These are phyloP conservation scores for Callimorpha dominula DNA, from an alignment of 2,888 invertebrate species.

Conservation along the genomic window DNA sequence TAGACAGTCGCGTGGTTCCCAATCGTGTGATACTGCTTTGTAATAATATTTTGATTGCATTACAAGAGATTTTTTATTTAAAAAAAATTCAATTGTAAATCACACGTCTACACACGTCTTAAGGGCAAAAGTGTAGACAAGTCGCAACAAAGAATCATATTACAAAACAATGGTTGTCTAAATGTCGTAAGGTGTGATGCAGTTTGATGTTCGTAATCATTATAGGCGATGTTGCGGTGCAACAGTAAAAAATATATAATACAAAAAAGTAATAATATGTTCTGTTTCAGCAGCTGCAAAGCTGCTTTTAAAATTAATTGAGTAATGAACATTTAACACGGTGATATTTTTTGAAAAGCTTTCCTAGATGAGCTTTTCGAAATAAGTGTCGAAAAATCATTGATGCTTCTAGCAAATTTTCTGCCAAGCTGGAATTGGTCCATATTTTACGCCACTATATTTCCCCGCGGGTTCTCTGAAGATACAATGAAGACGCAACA, in stretches of 20 bases:
- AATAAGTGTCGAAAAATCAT: background rate
- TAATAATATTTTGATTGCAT: background rate
- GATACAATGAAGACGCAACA: background rate
- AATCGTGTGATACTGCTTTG: background rate
- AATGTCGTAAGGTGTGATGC: conserved; percentile 55
- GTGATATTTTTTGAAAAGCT: background rate
- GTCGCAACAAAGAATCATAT: conserved; percentile 35
- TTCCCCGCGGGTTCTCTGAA: background rate
- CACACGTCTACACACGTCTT: conserved; percentile 9
- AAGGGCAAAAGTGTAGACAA: conserved; percentile 28
- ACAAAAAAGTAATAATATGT: background rate
- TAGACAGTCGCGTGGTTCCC: background rate
- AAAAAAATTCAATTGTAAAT: background rate
- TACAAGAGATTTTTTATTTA: background rate
- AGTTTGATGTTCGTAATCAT: conserved; percentile 55
- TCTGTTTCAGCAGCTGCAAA: background rate
- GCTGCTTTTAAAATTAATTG: background rate
- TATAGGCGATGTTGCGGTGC: conserved; percentile 33
- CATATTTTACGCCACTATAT: background rate
- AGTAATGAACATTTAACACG: background rate
- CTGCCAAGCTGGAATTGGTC: background rate
- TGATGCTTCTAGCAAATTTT: background rate
- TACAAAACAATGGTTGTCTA: conserved; percentile 58
- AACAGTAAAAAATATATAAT: conserved; percentile 3
- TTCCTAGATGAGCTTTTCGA: background rate